phyloP scores from a whole-genome alignment of 2,797 vertebrate species.

The Apogon hyalosoma region DNA sequence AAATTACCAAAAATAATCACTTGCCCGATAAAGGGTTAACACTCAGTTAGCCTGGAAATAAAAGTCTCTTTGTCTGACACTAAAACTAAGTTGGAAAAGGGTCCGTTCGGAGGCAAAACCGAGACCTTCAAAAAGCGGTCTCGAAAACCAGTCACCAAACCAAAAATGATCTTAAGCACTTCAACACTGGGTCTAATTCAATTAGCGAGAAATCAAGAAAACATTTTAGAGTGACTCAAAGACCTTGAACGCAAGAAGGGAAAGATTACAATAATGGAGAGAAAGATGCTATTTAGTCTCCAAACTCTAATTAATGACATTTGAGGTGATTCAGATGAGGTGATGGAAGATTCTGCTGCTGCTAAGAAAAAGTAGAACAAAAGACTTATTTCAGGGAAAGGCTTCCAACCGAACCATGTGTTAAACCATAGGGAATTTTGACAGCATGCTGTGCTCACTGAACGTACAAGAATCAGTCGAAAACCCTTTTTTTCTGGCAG shows the following conservation, averaged over 20 bases:
- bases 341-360: constrained; percentile 21
- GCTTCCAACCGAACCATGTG: constrained; percentile 23
- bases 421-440: constrained; percentile 17
- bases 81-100: too few species aligned
- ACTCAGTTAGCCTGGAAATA: too few species aligned
- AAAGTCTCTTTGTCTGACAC: too few species aligned
- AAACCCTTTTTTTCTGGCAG: constrained; percentile 29
- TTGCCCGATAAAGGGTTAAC: too few species aligned
- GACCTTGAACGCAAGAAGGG: too few species aligned
- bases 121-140: too few species aligned
- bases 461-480: constrained; percentile 23
- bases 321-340: constrained; percentile 24
- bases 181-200: not conserved
- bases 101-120: too few species aligned
- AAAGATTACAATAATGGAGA: not conserved
- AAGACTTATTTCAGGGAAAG: constrained; percentile 17
- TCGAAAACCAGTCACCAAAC: too few species aligned
- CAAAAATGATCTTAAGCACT: too few species aligned
- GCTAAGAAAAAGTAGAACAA: constrained; percentile 13
- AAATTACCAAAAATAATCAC: too few species aligned
- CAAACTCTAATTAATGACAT: constrained; percentile 27
- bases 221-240: not conserved
- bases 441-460: constrained; percentile 25
- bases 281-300: constrained; percentile 2
- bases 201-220: not conserved